Percentiles rank a stretch among this genome's conserved stretches.
Evolutionary conservation across 2,888 invertebrate genomes (phyloP).

Genomic region (Halictus quadricinctus): DNA sequence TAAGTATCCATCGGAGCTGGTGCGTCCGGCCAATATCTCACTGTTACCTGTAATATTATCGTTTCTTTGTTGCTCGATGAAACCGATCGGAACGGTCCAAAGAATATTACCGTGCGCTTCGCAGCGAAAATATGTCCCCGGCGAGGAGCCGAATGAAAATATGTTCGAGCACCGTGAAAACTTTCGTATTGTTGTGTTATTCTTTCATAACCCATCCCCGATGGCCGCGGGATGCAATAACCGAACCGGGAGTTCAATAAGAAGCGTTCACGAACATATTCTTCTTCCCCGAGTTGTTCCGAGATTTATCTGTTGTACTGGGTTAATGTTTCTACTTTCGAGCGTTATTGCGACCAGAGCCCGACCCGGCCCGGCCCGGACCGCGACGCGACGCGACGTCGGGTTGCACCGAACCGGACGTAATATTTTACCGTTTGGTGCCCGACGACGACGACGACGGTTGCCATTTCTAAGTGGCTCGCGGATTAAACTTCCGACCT

Average conservation of each 20-base stretch:
- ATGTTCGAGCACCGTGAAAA: conserved; percentile 20
- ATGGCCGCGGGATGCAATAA: conserved; percentile 43
- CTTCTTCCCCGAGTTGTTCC: neutral
- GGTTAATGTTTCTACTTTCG: conserved; percentile 40
- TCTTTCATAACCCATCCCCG: conserved; percentile 50
- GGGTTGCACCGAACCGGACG: neutral
- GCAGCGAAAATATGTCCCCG: conserved; percentile 33
- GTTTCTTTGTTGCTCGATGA: neutral
- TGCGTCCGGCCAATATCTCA: neutral
- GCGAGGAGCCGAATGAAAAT: conserved; percentile 29
- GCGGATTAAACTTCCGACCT: neutral
- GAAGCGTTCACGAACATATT: conserved; percentile 20
- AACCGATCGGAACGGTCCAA: neutral
- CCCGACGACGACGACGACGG: neutral
- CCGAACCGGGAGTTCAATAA: conserved; percentile 46
- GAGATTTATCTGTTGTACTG: conserved; percentile 3
- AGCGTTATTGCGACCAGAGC: neutral
- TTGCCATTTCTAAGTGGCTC: neutral
- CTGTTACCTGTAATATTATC: neutral
- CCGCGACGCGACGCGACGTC: neutral
- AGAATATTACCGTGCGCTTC: neutral
- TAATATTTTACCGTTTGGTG: neutral
- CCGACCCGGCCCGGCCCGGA: neutral
- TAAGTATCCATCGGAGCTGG: neutral
- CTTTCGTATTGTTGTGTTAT: conserved; percentile 51